These are phyloP conservation scores for Porites rus DNA, from an alignment of 92 coral and sea anemone species.

Conservation along the genomic window DNA sequence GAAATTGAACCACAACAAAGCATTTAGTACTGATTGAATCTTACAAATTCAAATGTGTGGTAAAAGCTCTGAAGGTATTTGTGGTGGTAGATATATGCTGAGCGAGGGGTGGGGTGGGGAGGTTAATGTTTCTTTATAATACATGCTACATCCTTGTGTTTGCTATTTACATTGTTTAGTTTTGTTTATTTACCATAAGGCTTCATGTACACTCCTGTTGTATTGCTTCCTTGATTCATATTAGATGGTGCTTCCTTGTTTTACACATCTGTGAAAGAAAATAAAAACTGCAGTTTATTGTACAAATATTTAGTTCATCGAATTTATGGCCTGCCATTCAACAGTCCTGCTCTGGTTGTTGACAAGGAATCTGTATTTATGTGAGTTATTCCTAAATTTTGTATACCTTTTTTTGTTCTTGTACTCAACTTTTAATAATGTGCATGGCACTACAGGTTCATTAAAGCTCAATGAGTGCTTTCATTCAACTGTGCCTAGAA, in stretches of 20 bases:
- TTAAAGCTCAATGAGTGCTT: no score
- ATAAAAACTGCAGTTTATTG: constrained; percentile 93
- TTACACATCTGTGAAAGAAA: constrained; percentile 98
- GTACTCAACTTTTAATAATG: background rate
- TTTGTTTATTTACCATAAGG: background rate
- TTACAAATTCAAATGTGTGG: no score
- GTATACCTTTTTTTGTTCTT: background rate
- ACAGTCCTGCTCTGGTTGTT: constrained; percentile 91
- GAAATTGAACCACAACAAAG: no score
- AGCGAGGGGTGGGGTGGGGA: no score
- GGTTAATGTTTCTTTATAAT: no score
- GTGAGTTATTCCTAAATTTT: constrained; percentile 65
- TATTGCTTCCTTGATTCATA: constrained; percentile 60
- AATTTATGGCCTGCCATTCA: constrained; percentile 96
- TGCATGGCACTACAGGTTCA: no score
- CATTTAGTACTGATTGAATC: no score
- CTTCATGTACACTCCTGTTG: background rate
- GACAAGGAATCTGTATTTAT: constrained; percentile 98
- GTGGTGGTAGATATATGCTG: no score
- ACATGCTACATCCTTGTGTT: no score
- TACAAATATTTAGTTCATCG: constrained; percentile 93
- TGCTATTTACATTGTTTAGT: background rate
- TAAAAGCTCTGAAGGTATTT: no score
- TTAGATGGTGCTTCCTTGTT: constrained; percentile 97
- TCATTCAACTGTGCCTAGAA: no score